phyloP scores from a whole-genome alignment of 2,113 vertebrate species.

The Aptenodytes forsteri region DNA sequence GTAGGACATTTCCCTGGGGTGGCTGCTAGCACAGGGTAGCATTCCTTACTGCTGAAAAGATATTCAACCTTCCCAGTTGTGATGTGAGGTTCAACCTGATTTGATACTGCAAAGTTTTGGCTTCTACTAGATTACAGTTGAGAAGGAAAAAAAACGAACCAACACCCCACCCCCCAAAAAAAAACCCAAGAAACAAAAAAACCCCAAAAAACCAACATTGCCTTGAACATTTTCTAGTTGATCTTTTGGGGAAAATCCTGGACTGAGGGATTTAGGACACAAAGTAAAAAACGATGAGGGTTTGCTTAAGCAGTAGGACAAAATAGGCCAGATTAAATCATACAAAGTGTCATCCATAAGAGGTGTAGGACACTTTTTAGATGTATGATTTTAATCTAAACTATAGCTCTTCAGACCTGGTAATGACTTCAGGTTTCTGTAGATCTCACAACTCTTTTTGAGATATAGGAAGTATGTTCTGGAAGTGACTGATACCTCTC shows the following conservation, averaged over 20 bases:
- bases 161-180: rapidly evolving
- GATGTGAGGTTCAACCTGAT: neutral
- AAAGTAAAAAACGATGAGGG: rapidly evolving
- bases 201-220: rapidly evolving
- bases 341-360: neutral
- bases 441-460: neutral
- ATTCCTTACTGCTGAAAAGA: neutral
- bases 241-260: neutral
- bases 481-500: neutral
- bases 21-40: neutral
- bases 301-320: neutral
- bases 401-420: neutral
- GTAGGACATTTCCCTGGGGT: neutral
- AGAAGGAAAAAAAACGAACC: neutral
- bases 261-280: neutral
- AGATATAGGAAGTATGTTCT: neutral
- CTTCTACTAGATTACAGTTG: neutral
- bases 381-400: neutral
- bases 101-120: neutral
- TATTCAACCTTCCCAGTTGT: neutral
- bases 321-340: neutral
- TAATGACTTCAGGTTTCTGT: neutral
- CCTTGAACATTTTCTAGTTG: neutral
- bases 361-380: neutral
- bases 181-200: neutral